Evolutionary conservation across 2,797 vertebrate genomes (phyloP).

Genomic region (Telmatherina bonti): DNA sequence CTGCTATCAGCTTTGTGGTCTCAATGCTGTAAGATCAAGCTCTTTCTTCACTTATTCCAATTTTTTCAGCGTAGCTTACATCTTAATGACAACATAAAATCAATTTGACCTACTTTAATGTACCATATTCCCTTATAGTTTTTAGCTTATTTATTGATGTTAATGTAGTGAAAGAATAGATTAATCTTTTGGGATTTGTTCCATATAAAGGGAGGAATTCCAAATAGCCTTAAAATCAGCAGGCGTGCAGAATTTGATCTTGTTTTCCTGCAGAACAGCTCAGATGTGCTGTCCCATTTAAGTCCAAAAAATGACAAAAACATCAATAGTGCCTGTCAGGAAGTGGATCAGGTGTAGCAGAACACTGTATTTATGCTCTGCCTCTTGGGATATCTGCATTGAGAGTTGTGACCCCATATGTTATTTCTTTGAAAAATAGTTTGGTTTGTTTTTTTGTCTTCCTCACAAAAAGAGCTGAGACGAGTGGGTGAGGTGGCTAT

Average conservation of each 20-base stretch:
- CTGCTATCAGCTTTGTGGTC: constrained; percentile 95
- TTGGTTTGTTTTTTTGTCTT: neutral
- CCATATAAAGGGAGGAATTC: too few species aligned
- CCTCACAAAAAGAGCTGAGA: neutral
- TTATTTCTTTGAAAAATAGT: constrained; percentile 1
- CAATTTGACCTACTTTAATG: neutral
- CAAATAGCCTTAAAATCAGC: neutral
- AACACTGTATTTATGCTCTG: neutral
- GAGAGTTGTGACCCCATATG: constrained; percentile 26
- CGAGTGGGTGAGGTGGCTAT: constrained; percentile 2
- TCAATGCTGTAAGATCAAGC: constrained; percentile 89
- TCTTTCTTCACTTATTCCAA: constrained; percentile 1
- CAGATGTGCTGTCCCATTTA: constrained; percentile 7
- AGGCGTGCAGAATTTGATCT: neutral
- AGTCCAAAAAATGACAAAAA: constrained; percentile 4
- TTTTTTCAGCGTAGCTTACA: neutral
- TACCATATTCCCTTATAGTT: neutral
- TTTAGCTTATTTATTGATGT: neutral
- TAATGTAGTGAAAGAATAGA: neutral
- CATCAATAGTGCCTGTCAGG: constrained; percentile 16
- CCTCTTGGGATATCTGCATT: constrained; percentile 12
- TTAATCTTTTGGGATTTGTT: neutral
- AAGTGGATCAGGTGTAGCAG: constrained; percentile 41
- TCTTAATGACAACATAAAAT: neutral
- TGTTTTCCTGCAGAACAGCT: neutral